Conservation (phyloP, 2,888 invertebrate genomes). For the Ichneumon xanthorius region DNA sequence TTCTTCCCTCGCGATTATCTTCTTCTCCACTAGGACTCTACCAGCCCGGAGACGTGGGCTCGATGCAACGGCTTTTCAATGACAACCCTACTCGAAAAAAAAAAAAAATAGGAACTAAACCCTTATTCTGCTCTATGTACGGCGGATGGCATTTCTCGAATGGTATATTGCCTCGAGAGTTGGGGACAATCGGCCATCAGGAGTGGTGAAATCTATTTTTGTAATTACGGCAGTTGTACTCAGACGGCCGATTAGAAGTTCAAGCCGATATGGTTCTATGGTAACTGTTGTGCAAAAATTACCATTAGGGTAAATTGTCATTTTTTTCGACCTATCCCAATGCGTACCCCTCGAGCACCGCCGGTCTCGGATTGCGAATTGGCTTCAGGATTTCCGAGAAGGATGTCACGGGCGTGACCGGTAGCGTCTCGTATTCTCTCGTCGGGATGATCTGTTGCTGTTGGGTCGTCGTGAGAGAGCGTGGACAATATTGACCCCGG, state of each 20-base stretch:
- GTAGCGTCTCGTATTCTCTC: slow-evolving; percentile 56
- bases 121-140: slow-evolving; percentile 16
- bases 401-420: slow-evolving; percentile 71
- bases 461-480: slow-evolving; percentile 73
- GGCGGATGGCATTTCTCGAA: slow-evolving; percentile 30
- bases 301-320: background rate
- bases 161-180: slow-evolving; percentile 56
- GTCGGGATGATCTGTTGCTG: slow-evolving; percentile 81
- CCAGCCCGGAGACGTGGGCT: slow-evolving; percentile 21
- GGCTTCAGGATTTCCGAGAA: slow-evolving; percentile 52
- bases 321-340: slow-evolving; percentile 37
- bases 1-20: slow-evolving; percentile 28
- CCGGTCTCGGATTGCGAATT: slow-evolving; percentile 5
- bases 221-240: background rate
- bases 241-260: background rate
- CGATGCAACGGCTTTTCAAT: slow-evolving; percentile 65
- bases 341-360: slow-evolving; percentile 19
- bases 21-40: slow-evolving; percentile 42
- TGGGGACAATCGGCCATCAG: slow-evolving; percentile 42
- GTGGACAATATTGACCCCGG: slow-evolving; percentile 81
- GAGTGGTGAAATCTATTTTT: slow-evolving; percentile 6
- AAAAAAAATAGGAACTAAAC: slow-evolving; percentile 11
- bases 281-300: background rate
- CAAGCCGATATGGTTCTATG: background rate
- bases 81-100: slow-evolving; percentile 43